phyloP scores from a whole-genome alignment of 37 sponge, comb jelly and placozoan genomes.

The Spongilla lacustris region DNA sequence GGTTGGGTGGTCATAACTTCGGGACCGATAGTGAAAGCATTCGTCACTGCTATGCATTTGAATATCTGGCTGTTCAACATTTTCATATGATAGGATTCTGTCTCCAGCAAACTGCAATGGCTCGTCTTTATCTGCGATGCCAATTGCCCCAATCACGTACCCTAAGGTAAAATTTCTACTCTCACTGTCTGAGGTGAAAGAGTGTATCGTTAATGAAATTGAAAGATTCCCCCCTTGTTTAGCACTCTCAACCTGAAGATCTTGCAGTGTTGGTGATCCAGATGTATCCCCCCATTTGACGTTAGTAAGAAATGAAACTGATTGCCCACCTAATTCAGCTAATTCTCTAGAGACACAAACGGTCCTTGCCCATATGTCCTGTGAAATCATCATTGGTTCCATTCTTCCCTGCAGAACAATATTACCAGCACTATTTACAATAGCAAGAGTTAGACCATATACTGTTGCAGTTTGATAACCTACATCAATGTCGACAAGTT shows the following conservation, averaged over 20 bases:
- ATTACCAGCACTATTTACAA: no score
- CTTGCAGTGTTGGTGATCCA: neutral
- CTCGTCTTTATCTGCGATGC: slow-evolving; percentile 16
- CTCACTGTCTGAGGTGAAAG: no score
- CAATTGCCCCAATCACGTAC: slow-evolving; percentile 36
- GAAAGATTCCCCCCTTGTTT: neutral
- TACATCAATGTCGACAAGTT: no score
- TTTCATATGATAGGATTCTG: neutral
- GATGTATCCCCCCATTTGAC: no score
- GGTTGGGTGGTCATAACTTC: neutral
- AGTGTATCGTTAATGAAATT: slow-evolving; percentile 24
- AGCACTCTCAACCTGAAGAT: neutral
- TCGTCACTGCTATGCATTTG: neutral
- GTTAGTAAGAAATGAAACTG: neutral
- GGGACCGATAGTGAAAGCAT: neutral
- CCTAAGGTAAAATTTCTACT: slow-evolving; percentile 9
- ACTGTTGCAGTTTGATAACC: no score
- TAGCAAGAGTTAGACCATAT: no score
- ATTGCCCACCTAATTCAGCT: no score
- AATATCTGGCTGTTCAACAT: neutral
- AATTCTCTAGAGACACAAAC: no score
- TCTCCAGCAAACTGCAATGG: slow-evolving; percentile 39
- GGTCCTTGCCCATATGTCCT: no score
- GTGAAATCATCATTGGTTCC: no score
- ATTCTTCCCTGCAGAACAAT: no score